These are phyloP conservation scores for Bombylius discolor DNA, from an alignment of 2,888 invertebrate species.

Conservation along the genomic window DNA sequence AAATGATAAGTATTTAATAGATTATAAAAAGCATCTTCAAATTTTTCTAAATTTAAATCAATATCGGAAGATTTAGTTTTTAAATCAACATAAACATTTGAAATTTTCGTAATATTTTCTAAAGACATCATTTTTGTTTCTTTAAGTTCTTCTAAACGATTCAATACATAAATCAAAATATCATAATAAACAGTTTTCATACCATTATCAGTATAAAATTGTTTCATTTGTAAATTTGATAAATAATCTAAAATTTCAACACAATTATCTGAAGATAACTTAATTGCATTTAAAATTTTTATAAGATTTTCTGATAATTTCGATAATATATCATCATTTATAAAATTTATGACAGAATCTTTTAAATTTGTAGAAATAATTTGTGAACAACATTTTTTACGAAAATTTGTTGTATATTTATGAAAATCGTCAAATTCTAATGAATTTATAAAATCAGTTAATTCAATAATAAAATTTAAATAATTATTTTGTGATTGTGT, in stretches of 20 bases:
- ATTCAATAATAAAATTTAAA: conserved; percentile 22
- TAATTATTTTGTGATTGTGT: conserved; percentile 22
- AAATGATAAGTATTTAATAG: conserved; percentile 52
- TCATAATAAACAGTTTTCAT: conserved; percentile 40
- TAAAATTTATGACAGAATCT: conserved; percentile 14
- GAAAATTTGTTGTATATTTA: conserved; percentile 23
- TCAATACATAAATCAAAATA: conserved; percentile 38
- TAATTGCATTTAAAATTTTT: conserved; percentile 23
- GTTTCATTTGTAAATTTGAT: conserved; percentile 27
- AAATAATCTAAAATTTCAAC: conserved; percentile 24
- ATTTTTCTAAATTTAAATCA: conserved; percentile 38
- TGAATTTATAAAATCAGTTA: conserved; percentile 21
- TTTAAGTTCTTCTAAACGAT: conserved; percentile 36
- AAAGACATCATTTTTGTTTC: conserved; percentile 20
- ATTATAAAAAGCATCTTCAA: conserved; percentile 42
- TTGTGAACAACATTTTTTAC: conserved; percentile 27
- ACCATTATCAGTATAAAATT: conserved; percentile 23
- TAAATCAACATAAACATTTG: conserved; percentile 38
- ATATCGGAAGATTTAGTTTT: conserved; percentile 32
- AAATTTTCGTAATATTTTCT: conserved; percentile 33
- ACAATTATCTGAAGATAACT: conserved; percentile 24
- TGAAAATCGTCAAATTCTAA: conserved; percentile 19
- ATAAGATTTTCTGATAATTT: conserved; percentile 17
- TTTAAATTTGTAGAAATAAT: conserved; percentile 10
- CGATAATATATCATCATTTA: conserved; percentile 12